A percentile compares a stretch with the other conserved stretches of the same genome.
Evolutionary conservation across 2,797 vertebrate species (phyloP).

Genomic region (Rhynchotus rufescens): DNA sequence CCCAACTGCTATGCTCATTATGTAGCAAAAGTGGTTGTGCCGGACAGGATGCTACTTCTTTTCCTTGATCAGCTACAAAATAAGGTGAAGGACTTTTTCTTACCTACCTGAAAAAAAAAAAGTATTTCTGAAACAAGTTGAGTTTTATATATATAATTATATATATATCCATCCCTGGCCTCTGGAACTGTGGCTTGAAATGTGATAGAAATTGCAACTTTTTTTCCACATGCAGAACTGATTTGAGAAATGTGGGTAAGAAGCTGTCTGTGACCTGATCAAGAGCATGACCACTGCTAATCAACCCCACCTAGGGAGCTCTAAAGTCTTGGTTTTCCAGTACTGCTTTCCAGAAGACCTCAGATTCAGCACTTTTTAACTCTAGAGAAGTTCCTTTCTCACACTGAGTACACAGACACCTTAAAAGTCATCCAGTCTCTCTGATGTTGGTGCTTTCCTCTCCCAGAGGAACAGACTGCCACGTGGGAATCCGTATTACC

Average conservation of each 20-base stretch:
- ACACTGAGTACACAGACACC: background rate
- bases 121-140: background rate
- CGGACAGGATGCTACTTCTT: background rate
- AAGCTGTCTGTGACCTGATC: background rate
- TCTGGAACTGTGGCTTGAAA: background rate
- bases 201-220: background rate
- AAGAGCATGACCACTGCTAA: background rate
- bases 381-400: background rate
- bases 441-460: background rate
- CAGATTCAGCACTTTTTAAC: accelerated
- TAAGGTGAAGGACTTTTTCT: background rate
- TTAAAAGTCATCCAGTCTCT: background rate
- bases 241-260: background rate
- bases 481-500: background rate
- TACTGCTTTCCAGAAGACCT: background rate
- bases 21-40: background rate
- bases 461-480: background rate
- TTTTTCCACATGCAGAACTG: background rate
- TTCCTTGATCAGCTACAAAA: background rate
- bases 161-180: background rate
- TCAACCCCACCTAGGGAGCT: too few relatives aligned
- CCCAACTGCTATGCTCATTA: accelerated
- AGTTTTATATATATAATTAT: background rate
- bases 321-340: background rate
- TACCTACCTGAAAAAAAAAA: background rate